These are phyloP conservation scores for Cryptoblepharus egeriae DNA, from an alignment of 2,797 vertebrate species.

Conservation along the genomic window DNA sequence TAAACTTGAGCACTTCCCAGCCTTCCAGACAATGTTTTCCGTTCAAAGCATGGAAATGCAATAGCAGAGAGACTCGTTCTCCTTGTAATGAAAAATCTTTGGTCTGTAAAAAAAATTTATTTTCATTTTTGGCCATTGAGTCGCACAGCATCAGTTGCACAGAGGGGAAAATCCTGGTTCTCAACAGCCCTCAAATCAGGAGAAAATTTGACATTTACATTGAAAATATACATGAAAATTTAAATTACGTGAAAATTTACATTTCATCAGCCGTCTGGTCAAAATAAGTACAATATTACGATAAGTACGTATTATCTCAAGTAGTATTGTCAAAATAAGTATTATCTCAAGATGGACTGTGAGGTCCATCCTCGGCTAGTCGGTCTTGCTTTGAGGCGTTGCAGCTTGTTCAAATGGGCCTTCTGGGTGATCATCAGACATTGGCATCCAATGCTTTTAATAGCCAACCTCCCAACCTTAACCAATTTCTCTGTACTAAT, in stretches of 20 bases:
- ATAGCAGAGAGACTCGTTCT: not conserved
- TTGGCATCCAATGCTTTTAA: not conserved
- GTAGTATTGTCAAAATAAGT: too few relatives aligned
- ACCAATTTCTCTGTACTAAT: not conserved
- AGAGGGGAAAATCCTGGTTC: not conserved
- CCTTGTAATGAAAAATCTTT: not conserved
- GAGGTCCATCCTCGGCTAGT: not conserved
- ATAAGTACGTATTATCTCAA: too few relatives aligned
- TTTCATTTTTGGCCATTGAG: conserved; percentile 8
- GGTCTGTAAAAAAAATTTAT: conserved; percentile 9
- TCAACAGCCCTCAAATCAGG: not conserved
- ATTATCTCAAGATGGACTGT: not conserved
- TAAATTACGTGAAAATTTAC: too few relatives aligned
- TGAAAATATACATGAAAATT: too few relatives aligned
- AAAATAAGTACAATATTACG: too few relatives aligned
- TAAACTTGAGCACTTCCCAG: not conserved
- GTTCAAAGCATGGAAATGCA: conserved; percentile 23
- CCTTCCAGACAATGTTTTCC: not conserved
- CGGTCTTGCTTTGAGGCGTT: not conserved
- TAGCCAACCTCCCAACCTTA: too few relatives aligned
- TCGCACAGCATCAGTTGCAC: not conserved
- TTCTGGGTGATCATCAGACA: not conserved
- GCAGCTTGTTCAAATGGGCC: too few relatives aligned
- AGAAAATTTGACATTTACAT: too few relatives aligned
- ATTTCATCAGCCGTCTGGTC: conserved; percentile 11